Evolutionary conservation across 2,797 vertebrate species (phyloP), one percentile per base, ranked within the genome.

Genomic region (Phrynocephalus vlangalii): DNA sequence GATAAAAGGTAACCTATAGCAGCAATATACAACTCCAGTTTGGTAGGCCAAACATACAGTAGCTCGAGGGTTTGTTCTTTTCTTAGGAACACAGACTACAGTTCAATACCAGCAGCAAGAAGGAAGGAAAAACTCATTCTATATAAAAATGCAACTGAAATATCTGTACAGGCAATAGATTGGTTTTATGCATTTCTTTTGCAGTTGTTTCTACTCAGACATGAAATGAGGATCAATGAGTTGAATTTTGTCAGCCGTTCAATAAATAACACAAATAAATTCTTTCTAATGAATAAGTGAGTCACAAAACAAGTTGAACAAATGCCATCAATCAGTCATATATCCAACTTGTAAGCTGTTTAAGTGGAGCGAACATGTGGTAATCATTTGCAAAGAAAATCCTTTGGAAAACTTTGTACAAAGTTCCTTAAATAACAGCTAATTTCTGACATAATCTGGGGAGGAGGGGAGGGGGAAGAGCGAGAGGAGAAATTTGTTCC

Each of bases 361-460:
- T 87, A 91, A 89, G 90, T 92, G 83, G 90, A 93, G 88, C 87
- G 88, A 94, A 94, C 95, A 95, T 94, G 93, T 96, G 95, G 94
- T 94, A 95, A 90, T 95, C 93, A 95, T 96, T 95, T 96, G 92
- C 93, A 93, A 91, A 76, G 90, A 96, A 95, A 95, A 94, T 95
- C 95, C 89, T 93, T 94, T 82, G 82, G 92, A 95, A 95, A 96
- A 95, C 88, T 90, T 89, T 1, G 0, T 91, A 91, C 86, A 85
- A 81, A 0, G 0, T 85, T 90, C 89, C 87, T 93, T 93, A 93
- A 95, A 94, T 94, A 3, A 88, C 91, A 94, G 82, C 86, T 95
- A 94, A 96, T 94, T 88, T 94, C 94, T 95, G 93, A 94, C 95
- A 96, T 95, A 94, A 95, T 95, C 94, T 93, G 93, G 93, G 33